These are phyloP conservation scores for Holothuria glaberrima DNA, from an alignment of 35 echinoderm and acorn worm species.

Conservation along the genomic window DNA sequence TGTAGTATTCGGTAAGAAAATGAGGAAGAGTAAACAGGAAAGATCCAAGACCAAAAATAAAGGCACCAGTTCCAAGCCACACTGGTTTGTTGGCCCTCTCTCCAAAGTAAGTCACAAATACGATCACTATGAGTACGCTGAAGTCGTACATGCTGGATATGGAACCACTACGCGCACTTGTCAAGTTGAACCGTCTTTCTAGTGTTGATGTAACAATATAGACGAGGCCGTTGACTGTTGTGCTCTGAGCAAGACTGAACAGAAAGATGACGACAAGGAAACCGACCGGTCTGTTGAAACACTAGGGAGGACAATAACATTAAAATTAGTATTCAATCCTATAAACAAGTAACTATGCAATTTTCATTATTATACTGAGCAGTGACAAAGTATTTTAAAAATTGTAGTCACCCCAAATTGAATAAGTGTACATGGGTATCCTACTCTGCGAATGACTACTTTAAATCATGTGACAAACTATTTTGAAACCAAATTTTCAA, in stretches of 20 bases:
- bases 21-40: slow-evolving; percentile 77
- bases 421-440: neutral
- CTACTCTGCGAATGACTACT: neutral
- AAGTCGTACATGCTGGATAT: slow-evolving; percentile 78
- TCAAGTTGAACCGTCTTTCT: slow-evolving; percentile 71
- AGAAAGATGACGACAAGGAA: slow-evolving; percentile 61
- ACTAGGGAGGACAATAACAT: neutral
- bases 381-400: neutral
- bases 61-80: slow-evolving; percentile 76
- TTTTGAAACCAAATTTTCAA: too few relatives aligned
- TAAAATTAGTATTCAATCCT: neutral
- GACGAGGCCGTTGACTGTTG: slow-evolving; percentile 74
- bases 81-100: slow-evolving; percentile 73
- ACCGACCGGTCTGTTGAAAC: slow-evolving; percentile 63
- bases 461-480: neutral
- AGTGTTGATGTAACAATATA: slow-evolving; percentile 72
- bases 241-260: slow-evolving; percentile 71
- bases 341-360: too few relatives aligned
- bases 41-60: slow-evolving; percentile 69
- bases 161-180: slow-evolving; percentile 69
- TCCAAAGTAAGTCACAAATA: slow-evolving; percentile 81
- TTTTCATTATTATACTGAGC: neutral
- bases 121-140: slow-evolving; percentile 66
- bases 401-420: neutral
- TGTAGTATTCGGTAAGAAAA: slow-evolving; percentile 60